Evolutionary conservation across 2,113 vertebrate species (phyloP).

Genomic region (Notarius quadriscutis): DNA sequence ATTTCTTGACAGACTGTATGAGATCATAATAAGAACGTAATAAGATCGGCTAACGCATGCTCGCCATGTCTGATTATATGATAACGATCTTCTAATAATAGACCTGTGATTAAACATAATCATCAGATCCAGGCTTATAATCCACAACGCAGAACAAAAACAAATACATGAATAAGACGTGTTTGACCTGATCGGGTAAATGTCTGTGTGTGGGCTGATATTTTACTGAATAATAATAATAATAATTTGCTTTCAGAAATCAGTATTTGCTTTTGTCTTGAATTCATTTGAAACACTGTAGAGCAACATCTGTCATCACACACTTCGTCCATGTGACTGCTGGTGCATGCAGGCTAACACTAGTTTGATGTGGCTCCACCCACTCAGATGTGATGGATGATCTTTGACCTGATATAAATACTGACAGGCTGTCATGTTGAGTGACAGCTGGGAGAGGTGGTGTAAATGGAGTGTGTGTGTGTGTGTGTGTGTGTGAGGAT

Average conservation of each 20-base stretch:
- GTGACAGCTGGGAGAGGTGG: conserved; percentile 14
- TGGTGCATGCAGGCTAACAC: background rate
- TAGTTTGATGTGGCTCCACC: background rate
- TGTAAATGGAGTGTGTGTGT: conserved; percentile 3
- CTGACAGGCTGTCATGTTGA: background rate
- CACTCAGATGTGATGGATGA: background rate
- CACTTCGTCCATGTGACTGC: background rate
- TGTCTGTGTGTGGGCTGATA: too few relatives aligned
- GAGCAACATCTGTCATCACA: background rate
- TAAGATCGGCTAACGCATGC: too few relatives aligned
- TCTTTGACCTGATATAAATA: conserved; percentile 19
- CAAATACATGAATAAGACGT: too few relatives aligned
- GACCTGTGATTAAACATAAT: too few relatives aligned
- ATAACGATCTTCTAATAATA: too few relatives aligned
- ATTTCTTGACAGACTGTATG: too few relatives aligned
- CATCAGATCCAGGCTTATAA: too few relatives aligned
- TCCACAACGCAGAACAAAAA: too few relatives aligned
- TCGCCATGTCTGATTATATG: too few relatives aligned
- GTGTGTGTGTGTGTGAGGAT: background rate
- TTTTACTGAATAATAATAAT: background rate
- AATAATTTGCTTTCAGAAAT: background rate
- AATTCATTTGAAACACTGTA: background rate
- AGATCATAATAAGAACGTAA: too few relatives aligned
- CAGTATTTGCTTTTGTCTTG: background rate
- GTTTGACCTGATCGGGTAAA: too few relatives aligned